These are phyloP conservation scores for Stenurella melanura DNA, from an alignment of 2,888 invertebrate genomes.

Conservation along the genomic window DNA sequence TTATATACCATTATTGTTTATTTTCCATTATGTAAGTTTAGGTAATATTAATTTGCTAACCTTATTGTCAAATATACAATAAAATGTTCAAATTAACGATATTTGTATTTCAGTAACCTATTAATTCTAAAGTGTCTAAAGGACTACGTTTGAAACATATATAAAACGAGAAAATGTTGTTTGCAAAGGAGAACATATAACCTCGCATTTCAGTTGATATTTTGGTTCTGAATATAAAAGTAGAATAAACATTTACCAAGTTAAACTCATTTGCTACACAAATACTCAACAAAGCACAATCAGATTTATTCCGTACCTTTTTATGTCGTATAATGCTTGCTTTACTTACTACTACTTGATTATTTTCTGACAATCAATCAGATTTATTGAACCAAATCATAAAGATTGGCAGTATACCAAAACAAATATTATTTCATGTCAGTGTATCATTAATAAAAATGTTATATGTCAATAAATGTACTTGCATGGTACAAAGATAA, in stretches of 20 bases:
- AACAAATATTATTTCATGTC: constrained; percentile 20
- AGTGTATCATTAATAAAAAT: constrained; percentile 20
- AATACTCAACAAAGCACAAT: not conserved
- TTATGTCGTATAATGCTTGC: not conserved
- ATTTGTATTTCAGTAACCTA: not conserved
- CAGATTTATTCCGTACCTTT: constrained; percentile 7
- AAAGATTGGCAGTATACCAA: constrained; percentile 26
- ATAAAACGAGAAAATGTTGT: not conserved
- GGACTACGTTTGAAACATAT: not conserved
- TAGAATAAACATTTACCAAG: constrained; percentile 7
- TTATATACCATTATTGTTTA: too few species aligned
- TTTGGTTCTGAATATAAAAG: constrained; percentile 7
- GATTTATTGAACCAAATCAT: not conserved
- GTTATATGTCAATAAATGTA: constrained; percentile 5
- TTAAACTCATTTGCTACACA: constrained; percentile 7
- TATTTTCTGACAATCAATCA: constrained; percentile 26
- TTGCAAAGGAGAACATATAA: not conserved
- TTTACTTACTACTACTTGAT: constrained; percentile 16
- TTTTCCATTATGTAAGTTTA: too few species aligned
- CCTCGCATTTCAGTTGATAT: constrained; percentile 2
- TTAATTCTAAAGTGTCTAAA: not conserved
- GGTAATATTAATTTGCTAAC: too few species aligned
- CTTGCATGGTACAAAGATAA: constrained; percentile 6
- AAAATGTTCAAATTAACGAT: not conserved
- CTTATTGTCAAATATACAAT: too few species aligned